Conservation (phyloP, 2,888 invertebrate species). For the Caradrina kadenii region DNA sequence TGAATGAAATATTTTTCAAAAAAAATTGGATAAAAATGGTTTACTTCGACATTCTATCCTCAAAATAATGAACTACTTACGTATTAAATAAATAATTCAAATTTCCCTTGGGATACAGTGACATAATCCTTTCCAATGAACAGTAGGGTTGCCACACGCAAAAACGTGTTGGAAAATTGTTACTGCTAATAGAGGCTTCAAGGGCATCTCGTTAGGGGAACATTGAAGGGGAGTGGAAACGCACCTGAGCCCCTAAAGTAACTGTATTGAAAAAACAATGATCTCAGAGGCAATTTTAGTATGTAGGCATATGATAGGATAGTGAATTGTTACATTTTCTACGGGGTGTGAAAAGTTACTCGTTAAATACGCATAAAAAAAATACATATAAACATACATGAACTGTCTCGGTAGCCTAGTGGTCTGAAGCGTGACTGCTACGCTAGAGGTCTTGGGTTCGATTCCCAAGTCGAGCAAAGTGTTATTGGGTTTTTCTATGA, state of each 20-base stretch:
- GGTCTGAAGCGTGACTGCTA: no score
- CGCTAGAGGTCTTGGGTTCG: no score
- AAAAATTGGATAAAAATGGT: no score
- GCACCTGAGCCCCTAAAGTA: slow-evolving; percentile 58
- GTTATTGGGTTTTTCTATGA: no score
- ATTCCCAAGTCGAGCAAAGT: no score
- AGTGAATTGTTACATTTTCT: slow-evolving; percentile 1
- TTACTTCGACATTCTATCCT: neutral
- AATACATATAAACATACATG: no score
- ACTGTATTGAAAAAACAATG: slow-evolving; percentile 60
- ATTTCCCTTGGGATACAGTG: slow-evolving; percentile 28
- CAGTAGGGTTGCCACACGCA: slow-evolving; percentile 53
- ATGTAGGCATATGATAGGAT: slow-evolving; percentile 1
- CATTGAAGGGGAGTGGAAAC: slow-evolving; percentile 44
- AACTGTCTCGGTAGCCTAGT: no score
- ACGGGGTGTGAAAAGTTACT: no score
- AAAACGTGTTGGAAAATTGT: slow-evolving; percentile 74
- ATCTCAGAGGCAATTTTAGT: slow-evolving; percentile 23
- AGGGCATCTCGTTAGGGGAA: slow-evolving; percentile 53
- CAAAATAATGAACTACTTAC: neutral
- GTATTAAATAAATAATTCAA: neutral
- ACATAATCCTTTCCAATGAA: slow-evolving; percentile 56
- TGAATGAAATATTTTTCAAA: no score
- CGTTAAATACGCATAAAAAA: no score
- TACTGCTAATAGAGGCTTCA: slow-evolving; percentile 69